Conservation (phyloP, 2,113 vertebrate genomes). For the Tachycineta bicolor region DNA sequence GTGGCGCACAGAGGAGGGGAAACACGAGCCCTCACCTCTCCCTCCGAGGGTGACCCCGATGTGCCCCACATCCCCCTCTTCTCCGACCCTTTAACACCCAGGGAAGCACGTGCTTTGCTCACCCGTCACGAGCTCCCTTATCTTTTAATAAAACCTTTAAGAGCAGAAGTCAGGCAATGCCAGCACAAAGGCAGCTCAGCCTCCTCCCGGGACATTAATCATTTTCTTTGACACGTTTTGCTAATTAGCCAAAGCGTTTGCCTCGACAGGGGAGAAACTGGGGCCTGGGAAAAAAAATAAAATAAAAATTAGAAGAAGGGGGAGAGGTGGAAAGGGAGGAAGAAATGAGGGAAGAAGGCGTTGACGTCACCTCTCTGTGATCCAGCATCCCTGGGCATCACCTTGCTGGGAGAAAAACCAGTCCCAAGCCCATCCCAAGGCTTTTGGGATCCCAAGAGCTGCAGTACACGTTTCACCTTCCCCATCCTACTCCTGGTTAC, state of each 20-base stretch:
- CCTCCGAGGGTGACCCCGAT: not conserved
- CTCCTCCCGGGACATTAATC: conserved; percentile 52
- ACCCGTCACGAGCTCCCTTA: not conserved
- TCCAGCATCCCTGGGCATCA: not conserved
- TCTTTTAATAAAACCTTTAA: conserved; percentile 53
- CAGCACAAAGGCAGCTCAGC: conserved; percentile 8
- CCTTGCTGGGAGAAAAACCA: not conserved
- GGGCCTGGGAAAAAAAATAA: not conserved
- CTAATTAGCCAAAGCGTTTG: conserved; percentile 52
- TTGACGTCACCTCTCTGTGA: not conserved
- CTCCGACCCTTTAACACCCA: not conserved
- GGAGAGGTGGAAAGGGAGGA: not conserved
- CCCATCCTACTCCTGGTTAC: not conserved
- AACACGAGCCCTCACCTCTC: not conserved
- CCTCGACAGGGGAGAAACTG: conserved; percentile 17
- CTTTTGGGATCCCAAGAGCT: not conserved
- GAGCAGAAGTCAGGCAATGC: conserved; percentile 39
- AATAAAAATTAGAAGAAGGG: not conserved
- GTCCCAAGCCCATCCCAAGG: too few relatives aligned
- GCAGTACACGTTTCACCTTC: not conserved
- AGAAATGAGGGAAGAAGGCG: not conserved
- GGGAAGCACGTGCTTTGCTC: not conserved
- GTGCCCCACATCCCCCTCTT: not conserved
- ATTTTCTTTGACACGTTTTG: conserved; percentile 45
- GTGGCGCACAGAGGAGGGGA: not conserved